A percentile compares a stretch with the other conserved stretches of the same genome.
These are phyloP conservation scores for Pterostichus niger DNA, from an alignment of 2,888 invertebrate species.

Conservation along the genomic window DNA sequence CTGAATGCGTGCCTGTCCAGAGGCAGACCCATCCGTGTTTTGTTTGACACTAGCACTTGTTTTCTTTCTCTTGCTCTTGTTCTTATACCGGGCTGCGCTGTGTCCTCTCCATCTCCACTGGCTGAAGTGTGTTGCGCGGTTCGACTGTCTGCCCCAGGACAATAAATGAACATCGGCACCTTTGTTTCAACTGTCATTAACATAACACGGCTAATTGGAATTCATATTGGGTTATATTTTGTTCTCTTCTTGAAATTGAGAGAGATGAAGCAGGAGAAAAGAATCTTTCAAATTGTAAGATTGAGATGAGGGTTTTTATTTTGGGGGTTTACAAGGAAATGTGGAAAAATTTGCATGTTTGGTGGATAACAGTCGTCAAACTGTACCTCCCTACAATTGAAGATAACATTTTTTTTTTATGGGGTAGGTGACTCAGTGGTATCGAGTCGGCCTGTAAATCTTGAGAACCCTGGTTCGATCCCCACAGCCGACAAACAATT, in stretches of 20 bases:
- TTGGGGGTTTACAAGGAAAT: too few species aligned
- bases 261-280: background rate
- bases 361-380: too few species aligned
- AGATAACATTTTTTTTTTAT: too few species aligned
- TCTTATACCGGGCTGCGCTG: background rate
- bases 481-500: too few species aligned
- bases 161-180: conserved; percentile 48
- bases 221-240: conserved; percentile 26
- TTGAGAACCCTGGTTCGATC: too few species aligned
- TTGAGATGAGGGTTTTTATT: too few species aligned
- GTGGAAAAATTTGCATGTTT: too few species aligned
- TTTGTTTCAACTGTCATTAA: conserved; percentile 49
- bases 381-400: too few species aligned
- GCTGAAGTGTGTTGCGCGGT: background rate
- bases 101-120: background rate
- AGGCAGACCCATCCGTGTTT: conserved; percentile 18
- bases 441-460: too few species aligned
- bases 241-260: background rate
- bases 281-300: too few species aligned
- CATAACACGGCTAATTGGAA: conserved; percentile 47
- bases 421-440: too few species aligned
- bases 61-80: background rate
- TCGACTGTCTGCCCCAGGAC: conserved; percentile 31
- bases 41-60: conserved; percentile 19
- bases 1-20: background rate